Conservation (phyloP, 1,140 invertebrate species). For the Pseudomyrmex concolor region DNA sequence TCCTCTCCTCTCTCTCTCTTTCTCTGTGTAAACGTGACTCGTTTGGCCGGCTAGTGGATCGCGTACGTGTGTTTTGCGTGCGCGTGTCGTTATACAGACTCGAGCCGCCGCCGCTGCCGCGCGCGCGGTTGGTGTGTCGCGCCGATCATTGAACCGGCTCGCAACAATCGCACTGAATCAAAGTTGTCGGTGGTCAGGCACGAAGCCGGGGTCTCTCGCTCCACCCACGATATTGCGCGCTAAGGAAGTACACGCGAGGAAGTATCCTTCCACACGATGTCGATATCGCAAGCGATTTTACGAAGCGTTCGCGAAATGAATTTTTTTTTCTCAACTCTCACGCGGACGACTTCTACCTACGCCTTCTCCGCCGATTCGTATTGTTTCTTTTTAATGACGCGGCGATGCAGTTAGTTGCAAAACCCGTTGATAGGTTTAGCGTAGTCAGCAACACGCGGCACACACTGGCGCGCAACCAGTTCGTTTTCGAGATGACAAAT, state of each 20-base stretch:
- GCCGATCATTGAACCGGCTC: constrained; percentile 78
- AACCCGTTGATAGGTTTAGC: constrained; percentile 42
- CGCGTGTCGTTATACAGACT: constrained; percentile 29
- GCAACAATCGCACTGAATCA: constrained; percentile 79
- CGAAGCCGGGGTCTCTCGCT: constrained; percentile 72
- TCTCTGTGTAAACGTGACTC: constrained; percentile 71
- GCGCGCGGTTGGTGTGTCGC: constrained; percentile 59
- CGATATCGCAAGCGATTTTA: constrained; percentile 62
- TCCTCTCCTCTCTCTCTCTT: too few relatives aligned
- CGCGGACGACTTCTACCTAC: constrained; percentile 39
- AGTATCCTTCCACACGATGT: too few relatives aligned
- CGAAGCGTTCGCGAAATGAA: constrained; percentile 53
- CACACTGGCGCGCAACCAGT: neutral
- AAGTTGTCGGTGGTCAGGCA: constrained; percentile 82
- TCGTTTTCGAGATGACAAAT: constrained; percentile 25
- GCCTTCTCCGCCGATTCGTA: constrained; percentile 16
- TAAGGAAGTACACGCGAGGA: constrained; percentile 11
- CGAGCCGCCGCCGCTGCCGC: constrained; percentile 35
- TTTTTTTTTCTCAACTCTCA: constrained; percentile 37
- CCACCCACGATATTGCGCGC: constrained; percentile 73
- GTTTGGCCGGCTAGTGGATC: constrained; percentile 44
- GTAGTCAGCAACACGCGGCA: constrained; percentile 1
- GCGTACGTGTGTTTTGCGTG: constrained; percentile 62
- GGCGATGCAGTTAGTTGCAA: constrained; percentile 31
- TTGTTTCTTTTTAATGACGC: constrained; percentile 49